These are phyloP conservation scores for Lacerta viridis DNA, from an alignment of 2,797 vertebrate species.

Conservation along the genomic window DNA sequence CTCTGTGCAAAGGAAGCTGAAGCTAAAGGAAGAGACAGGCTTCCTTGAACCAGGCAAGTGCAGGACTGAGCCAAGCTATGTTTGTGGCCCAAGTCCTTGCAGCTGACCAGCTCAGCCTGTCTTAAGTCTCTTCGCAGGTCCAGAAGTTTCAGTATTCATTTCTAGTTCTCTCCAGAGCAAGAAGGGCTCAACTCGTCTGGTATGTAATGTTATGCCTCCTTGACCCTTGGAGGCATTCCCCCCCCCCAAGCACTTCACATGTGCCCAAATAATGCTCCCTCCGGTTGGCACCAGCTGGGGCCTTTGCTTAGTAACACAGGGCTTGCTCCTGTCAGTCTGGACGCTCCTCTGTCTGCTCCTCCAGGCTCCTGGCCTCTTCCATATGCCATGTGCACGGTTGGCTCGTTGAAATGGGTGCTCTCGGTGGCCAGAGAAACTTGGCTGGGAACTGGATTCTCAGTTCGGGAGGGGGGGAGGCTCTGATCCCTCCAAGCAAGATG, in stretches of 20 bases:
- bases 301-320: background rate
- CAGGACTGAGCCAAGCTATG: background rate
- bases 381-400: slow-evolving; percentile 9
- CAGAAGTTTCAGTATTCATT: background rate
- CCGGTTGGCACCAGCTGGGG: background rate
- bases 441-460: slow-evolving; percentile 24
- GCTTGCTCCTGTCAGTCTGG: background rate
- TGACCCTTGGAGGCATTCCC: background rate
- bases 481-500: slow-evolving; percentile 31
- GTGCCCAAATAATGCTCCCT: background rate
- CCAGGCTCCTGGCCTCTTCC: background rate
- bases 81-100: background rate
- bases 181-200: background rate
- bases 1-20: background rate
- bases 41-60: background rate
- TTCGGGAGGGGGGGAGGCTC: background rate
- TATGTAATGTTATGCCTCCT: background rate
- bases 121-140: background rate
- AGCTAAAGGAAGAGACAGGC: background rate
- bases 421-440: slow-evolving; percentile 34
- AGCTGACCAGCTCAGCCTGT: background rate
- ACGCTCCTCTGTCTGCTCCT: background rate
- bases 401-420: slow-evolving; percentile 4
- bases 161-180: background rate
- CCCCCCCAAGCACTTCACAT: background rate